Evolutionary conservation across 2,113 vertebrate genomes (phyloP).

Genomic region (Pterocles burchelli): DNA sequence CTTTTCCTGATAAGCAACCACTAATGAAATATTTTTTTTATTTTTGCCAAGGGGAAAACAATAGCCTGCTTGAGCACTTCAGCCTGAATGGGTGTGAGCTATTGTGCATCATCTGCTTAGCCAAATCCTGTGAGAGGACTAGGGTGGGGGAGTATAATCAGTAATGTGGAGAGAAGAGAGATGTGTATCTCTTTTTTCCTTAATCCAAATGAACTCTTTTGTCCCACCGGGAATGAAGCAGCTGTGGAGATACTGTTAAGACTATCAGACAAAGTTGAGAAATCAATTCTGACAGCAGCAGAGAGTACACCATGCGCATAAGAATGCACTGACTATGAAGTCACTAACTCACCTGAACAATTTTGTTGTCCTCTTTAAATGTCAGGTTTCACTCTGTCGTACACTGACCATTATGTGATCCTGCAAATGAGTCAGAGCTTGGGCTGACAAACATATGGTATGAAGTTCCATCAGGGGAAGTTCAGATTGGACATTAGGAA

Average conservation of each 20-base stretch:
- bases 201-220: neutral
- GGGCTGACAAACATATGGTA: neutral
- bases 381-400: neutral
- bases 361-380: neutral
- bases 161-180: neutral
- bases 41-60: slow-evolving; percentile 37
- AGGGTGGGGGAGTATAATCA: neutral
- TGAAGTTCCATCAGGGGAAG: neutral
- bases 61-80: neutral
- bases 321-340: neutral
- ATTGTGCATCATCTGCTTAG: neutral
- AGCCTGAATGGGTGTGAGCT: neutral
- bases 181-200: neutral
- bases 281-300: neutral
- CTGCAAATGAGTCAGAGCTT: neutral
- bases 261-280: neutral
- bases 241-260: neutral
- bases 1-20: neutral
- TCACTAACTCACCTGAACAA: neutral
- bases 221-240: neutral
- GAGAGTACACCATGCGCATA: neutral
- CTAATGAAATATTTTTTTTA: slow-evolving; percentile 19
- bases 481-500: neutral
- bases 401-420: neutral
- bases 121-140: neutral